Evolutionary conservation across 2,113 vertebrate genomes (phyloP).

Genomic region (Lates calcarifer): DNA sequence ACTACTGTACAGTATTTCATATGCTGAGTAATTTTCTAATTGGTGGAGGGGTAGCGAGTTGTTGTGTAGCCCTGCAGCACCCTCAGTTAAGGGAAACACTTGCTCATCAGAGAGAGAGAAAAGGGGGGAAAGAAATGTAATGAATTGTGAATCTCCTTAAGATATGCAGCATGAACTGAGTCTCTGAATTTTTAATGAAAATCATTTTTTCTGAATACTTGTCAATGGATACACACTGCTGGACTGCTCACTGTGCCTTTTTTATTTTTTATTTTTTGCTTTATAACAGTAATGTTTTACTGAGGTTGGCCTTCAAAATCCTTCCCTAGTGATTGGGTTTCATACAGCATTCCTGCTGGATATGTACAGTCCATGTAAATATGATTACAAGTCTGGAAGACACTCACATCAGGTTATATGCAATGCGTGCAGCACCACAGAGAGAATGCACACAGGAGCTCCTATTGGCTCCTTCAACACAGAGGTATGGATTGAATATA

Average conservation of each 20-base stretch:
- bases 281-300: slow-evolving; percentile 19
- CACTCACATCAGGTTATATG: slow-evolving; percentile 38
- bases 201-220: slow-evolving; percentile 9
- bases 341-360: slow-evolving; percentile 17
- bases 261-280: slow-evolving; percentile 5
- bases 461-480: slow-evolving; percentile 34
- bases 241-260: slow-evolving; percentile 3
- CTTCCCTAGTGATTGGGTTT: slow-evolving; percentile 17
- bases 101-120: slow-evolving; percentile 40
- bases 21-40: slow-evolving; percentile 82
- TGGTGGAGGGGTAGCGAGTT: slow-evolving; percentile 66
- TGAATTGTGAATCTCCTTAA: slow-evolving; percentile 52
- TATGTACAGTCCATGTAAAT: slow-evolving; percentile 62
- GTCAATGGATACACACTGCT: not conserved
- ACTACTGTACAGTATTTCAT: slow-evolving; percentile 75
- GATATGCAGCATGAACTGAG: slow-evolving; percentile 37
- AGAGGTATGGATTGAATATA: slow-evolving; percentile 53
- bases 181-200: slow-evolving; percentile 39
- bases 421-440: slow-evolving; percentile 30
- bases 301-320: slow-evolving; percentile 39
- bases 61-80: slow-evolving; percentile 48
- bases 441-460: slow-evolving; percentile 27
- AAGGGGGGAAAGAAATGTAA: slow-evolving; percentile 19
- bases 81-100: slow-evolving; percentile 32
- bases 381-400: slow-evolving; percentile 45